Conservation (phyloP, 2,888 invertebrate genomes). For the Cantharis nigra region DNA sequence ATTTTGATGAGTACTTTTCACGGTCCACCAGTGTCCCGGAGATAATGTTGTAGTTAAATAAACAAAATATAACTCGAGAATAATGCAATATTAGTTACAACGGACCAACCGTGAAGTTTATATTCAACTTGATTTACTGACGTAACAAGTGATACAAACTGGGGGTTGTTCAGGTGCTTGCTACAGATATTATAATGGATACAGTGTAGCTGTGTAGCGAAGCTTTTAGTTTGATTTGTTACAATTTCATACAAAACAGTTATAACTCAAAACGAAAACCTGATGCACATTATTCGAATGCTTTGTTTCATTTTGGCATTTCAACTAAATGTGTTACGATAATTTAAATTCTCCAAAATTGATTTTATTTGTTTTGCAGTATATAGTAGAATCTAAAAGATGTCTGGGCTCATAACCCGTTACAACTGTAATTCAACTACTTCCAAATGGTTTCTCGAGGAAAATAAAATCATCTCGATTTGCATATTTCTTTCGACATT, state of each 20-base stretch:
- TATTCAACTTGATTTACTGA: neutral
- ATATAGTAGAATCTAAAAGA: neutral
- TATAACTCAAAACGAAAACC: neutral
- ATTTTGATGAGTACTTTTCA: neutral
- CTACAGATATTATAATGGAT: neutral
- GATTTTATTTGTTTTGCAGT: neutral
- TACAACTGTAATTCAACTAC: neutral
- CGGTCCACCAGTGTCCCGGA: neutral
- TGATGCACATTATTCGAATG: neutral
- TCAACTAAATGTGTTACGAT: neutral
- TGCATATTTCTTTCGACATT: neutral
- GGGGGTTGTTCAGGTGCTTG: neutral
- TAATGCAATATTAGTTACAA: neutral
- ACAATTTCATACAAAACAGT: neutral
- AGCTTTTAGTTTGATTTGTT: conserved; percentile 2
- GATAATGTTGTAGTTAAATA: neutral
- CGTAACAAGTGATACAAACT: neutral
- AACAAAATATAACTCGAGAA: neutral
- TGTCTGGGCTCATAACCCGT: neutral
- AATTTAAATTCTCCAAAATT: neutral
- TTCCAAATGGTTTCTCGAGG: neutral
- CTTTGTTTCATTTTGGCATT: neutral
- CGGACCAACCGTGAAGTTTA: neutral
- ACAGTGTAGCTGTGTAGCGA: neutral
- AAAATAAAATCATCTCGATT: neutral